Base-by-base conservation (phyloP, 2,797 vertebrate species). In the Danio albolineatus region DNA sequence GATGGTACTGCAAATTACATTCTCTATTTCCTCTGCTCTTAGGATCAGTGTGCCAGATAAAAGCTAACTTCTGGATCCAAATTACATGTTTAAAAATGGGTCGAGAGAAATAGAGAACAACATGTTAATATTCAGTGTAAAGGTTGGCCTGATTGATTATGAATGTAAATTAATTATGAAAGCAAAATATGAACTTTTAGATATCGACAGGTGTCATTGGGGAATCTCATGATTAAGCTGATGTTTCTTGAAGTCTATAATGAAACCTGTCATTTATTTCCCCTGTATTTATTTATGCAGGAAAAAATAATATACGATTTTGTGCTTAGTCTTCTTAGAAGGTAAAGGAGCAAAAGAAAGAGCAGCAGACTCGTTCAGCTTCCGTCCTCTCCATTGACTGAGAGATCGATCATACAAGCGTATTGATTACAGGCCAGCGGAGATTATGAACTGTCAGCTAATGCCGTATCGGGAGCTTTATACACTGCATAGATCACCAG, bases 1-100 rank as follows among this genome's bases (percentile, higher is more conserved):
- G 72, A 74, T 61, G 57, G 57, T 39, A 39, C 44, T 14, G 44
- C 10, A 74, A 61, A 46, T 60, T 36, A 60, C 56, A 60, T 73
- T 48, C 57, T 69, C 21, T 38, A 61, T 57, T 39, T 17, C 41
- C 9, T 60, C 56, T 17, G 43, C 46, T 73, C 21, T 73, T 74
- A 38, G 60, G 44, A 56, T 48, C 21, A 38, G 16, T 4, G 14
- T n/a, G 43, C 56, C 21, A 60, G 48, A n/a, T n/a, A 46, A 14
- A 28, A 28, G 28, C 28, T 49, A 67, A 67, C 65, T 60, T 59
- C 54, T 73, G 54, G 53, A 61, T 46, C 16, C 36, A 48, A 36
- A 57, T 73, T 12, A 48, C 4, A 44, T 1, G 1, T 59, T 28
- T 16, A 7, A n/a, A 48, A 39, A 62, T 62, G 14, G 12, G 28